Percentiles rank a stretch among this genome's conserved stretches.
These are phyloP conservation scores for Styela clava DNA, from an alignment of 23 tunicate species.

Conservation along the genomic window DNA sequence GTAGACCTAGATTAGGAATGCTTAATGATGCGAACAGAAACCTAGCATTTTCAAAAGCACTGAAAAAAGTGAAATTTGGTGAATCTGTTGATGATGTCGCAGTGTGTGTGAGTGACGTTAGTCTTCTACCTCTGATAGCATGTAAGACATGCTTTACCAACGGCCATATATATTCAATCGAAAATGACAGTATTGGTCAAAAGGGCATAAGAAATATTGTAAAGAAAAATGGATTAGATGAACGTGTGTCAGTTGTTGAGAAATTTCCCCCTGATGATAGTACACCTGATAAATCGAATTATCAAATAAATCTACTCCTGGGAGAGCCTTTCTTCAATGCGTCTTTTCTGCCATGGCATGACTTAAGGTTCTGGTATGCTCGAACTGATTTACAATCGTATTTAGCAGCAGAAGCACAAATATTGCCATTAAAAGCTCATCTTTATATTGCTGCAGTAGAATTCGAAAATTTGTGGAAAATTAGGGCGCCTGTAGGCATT, in stretches of 20 bases:
- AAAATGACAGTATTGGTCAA: conserved; percentile 45
- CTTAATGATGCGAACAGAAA: conserved; percentile 53
- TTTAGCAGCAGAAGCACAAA: conserved; percentile 22
- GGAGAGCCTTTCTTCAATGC: conserved; percentile 78
- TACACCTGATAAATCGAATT: not conserved
- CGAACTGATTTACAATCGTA: conserved; percentile 36
- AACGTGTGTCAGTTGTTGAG: conserved; percentile 1
- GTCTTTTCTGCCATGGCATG: conserved; percentile 86
- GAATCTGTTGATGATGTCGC: not conserved
- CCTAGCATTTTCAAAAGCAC: conserved; percentile 22
- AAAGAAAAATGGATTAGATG: conserved; percentile 28
- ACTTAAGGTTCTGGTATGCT: conserved; percentile 77
- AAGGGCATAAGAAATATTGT: conserved; percentile 41
- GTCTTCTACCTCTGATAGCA: conserved; percentile 53
- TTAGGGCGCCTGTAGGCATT: conserved; percentile 85
- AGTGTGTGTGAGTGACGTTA: conserved; percentile 68
- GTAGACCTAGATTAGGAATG: conserved; percentile 73
- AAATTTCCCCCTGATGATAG: conserved; percentile 12
- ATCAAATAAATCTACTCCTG: conserved; percentile 25
- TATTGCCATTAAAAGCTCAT: conserved; percentile 51
- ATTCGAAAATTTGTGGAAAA: conserved; percentile 79
- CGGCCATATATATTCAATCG: conserved; percentile 24
- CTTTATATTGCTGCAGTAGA: conserved; percentile 56
- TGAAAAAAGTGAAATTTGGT: conserved; percentile 16
- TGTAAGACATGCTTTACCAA: conserved; percentile 23